phyloP scores from a whole-genome alignment of 2,888 invertebrate genomes.

The Prostheceraeus crozeri region DNA sequence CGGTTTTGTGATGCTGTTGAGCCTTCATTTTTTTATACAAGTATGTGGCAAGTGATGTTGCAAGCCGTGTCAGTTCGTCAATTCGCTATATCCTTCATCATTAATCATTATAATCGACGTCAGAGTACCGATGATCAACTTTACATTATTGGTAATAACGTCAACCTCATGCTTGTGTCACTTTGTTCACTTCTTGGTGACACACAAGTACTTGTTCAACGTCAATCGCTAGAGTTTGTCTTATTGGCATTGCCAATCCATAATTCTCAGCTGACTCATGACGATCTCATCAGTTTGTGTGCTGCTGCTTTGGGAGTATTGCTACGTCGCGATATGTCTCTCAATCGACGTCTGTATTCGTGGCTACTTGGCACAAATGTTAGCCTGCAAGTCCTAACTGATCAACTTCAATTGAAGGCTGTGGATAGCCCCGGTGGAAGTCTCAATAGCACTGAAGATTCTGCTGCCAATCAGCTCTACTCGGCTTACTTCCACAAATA shows the following conservation, averaged over 20 bases:
- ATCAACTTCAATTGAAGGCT: neutral
- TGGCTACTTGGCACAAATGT: constrained; percentile 68
- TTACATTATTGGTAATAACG: constrained; percentile 73
- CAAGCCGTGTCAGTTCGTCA: constrained; percentile 72
- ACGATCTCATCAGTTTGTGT: constrained; percentile 68
- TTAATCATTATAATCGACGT: constrained; percentile 72
- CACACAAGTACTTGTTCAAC: constrained; percentile 71
- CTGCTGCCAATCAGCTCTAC: constrained; percentile 13
- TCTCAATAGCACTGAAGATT: too few species aligned
- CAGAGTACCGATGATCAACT: constrained; percentile 72
- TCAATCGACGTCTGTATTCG: constrained; percentile 74
- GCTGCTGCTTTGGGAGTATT: constrained; percentile 66
- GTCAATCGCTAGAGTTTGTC: constrained; percentile 76
- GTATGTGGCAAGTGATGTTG: constrained; percentile 77
- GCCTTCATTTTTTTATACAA: constrained; percentile 71
- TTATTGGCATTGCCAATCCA: constrained; percentile 76
- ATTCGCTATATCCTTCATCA: constrained; percentile 72
- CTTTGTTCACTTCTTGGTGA: constrained; percentile 74
- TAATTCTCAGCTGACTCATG: constrained; percentile 63
- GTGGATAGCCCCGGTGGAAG: too few species aligned
- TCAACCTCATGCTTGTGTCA: constrained; percentile 66
- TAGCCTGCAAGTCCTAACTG: neutral
- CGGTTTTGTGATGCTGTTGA: constrained; percentile 71
- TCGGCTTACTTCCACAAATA: constrained; percentile 29
- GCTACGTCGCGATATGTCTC: constrained; percentile 75